These are phyloP conservation scores for Drosophila koepferae DNA, from an alignment of 2,888 invertebrate genomes.

Conservation along the genomic window DNA sequence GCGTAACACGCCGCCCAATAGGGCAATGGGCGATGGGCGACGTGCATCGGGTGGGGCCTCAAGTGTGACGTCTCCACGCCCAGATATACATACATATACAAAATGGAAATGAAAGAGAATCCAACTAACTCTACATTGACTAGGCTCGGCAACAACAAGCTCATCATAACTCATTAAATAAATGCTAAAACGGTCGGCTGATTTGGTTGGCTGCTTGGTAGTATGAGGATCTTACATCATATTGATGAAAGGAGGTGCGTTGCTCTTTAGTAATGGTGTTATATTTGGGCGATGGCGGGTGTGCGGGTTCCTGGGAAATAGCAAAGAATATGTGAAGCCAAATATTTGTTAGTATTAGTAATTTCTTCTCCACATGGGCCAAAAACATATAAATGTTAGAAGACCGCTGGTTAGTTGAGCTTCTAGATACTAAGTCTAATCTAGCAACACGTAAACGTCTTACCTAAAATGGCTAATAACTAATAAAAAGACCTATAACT, in stretches of 20 bases:
- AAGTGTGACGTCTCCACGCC: slow-evolving; percentile 68
- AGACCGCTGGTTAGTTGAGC: neutral
- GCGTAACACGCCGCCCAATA: slow-evolving; percentile 48
- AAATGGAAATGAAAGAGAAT: slow-evolving; percentile 9
- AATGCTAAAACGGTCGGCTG: slow-evolving; percentile 33
- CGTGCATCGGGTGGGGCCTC: slow-evolving; percentile 18
- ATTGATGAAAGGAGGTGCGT: slow-evolving; percentile 84
- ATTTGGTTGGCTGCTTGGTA: slow-evolving; percentile 6
- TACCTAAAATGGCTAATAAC: neutral
- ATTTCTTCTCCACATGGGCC: neutral
- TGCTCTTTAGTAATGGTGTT: slow-evolving; percentile 83
- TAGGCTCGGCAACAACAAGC: slow-evolving; percentile 59
- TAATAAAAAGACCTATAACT: neutral
- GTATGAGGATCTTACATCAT: slow-evolving; percentile 83
- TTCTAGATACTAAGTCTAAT: neutral
- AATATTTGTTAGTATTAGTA: slow-evolving; percentile 41
- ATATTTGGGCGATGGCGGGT: slow-evolving; percentile 84
- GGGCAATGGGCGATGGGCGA: slow-evolving; percentile 8
- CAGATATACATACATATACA: slow-evolving; percentile 19
- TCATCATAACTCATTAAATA: slow-evolving; percentile 39
- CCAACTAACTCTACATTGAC: slow-evolving; percentile 38
- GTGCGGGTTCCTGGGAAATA: slow-evolving; percentile 70
- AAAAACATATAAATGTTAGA: neutral
- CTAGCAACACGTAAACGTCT: neutral
- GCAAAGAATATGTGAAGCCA: slow-evolving; percentile 31